Conservation (phyloP, 2,113 vertebrate genomes). For the Chaetodon trifascialis region DNA sequence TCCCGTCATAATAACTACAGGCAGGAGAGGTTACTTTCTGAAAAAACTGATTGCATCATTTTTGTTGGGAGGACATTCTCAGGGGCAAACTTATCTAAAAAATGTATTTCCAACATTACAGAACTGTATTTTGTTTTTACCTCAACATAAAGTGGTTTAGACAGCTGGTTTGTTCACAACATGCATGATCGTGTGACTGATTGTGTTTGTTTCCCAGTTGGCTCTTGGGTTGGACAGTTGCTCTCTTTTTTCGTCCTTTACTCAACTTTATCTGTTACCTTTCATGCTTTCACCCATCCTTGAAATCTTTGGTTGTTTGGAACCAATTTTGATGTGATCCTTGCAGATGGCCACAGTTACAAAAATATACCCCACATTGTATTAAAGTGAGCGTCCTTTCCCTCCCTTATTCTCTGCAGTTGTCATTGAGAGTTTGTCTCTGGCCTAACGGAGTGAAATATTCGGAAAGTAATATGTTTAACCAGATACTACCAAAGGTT, state of each 20-base stretch:
- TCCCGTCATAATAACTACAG: neutral
- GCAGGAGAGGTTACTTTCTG: neutral
- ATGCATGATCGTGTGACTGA: no score
- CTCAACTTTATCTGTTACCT: neutral
- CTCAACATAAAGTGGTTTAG: no score
- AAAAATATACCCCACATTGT: neutral
- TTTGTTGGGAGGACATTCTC: neutral
- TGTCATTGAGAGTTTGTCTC: neutral
- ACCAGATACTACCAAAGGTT: neutral
- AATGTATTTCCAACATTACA: neutral
- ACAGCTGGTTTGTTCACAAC: neutral
- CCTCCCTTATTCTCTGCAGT: neutral
- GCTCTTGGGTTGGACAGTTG: no score
- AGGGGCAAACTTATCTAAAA: neutral
- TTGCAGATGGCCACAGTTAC: neutral
- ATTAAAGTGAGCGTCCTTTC: neutral
- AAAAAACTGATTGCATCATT: neutral
- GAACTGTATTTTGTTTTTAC: neutral
- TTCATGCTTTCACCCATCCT: neutral
- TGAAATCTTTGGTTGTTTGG: no score
- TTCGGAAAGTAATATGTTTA: neutral
- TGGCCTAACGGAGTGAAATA: neutral
- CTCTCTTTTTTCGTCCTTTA: neutral
- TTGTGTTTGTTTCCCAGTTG: no score
- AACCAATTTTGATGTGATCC: neutral